Conservation (phyloP, 2,888 invertebrate species). For the Oligia fasciuncula region DNA sequence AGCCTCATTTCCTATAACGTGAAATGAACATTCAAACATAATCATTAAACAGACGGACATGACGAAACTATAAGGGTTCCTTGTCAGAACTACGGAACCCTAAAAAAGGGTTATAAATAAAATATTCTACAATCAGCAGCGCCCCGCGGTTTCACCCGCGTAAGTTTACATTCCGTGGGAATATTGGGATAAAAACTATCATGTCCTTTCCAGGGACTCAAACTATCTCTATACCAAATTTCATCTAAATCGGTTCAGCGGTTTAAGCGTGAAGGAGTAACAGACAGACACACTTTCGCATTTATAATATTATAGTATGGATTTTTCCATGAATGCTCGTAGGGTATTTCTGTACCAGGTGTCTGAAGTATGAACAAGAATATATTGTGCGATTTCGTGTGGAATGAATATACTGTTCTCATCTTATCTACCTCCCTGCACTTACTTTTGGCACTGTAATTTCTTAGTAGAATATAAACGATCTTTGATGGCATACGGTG, state of each 20-base stretch:
- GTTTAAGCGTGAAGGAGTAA: too few species aligned
- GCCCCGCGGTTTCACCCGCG: too few species aligned
- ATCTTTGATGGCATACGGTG: conserved; percentile 37
- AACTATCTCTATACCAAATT: too few species aligned
- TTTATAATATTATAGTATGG: too few species aligned
- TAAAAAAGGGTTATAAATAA: neutral
- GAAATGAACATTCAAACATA: neutral
- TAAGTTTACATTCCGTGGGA: too few species aligned
- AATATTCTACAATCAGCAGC: neutral
- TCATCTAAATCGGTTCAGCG: too few species aligned
- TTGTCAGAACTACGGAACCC: too few species aligned
- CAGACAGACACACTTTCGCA: too few species aligned
- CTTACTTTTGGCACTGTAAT: conserved; percentile 42
- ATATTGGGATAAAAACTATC: too few species aligned
- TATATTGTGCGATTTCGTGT: neutral
- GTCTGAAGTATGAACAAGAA: neutral
- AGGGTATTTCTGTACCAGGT: neutral
- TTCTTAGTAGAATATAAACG: conserved; percentile 53
- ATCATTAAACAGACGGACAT: neutral
- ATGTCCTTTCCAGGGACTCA: too few species aligned
- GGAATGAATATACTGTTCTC: conserved; percentile 21
- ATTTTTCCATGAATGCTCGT: neutral
- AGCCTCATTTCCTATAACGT: neutral
- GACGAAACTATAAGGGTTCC: too few species aligned
- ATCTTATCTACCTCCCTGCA: neutral